Conservation (phyloP, 2,797 vertebrate genomes). For the Podarcis siculus region DNA sequence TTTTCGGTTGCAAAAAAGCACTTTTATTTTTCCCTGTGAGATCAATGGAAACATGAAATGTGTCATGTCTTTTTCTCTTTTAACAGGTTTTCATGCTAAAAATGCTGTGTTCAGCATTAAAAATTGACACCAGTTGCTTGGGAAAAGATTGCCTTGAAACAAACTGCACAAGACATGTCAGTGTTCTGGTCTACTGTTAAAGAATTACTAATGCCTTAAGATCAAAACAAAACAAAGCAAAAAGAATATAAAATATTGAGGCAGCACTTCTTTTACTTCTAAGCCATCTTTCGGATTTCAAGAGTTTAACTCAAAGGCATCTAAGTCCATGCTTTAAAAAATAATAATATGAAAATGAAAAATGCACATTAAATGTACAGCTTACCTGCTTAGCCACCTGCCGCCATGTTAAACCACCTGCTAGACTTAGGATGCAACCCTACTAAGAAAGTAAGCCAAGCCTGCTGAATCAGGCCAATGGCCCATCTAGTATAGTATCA, state of each 20-base stretch:
- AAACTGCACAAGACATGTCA: conserved; percentile 11
- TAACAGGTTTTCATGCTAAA: conserved; percentile 42
- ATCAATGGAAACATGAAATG: conserved; percentile 41
- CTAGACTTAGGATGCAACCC: background rate
- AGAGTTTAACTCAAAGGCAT: background rate
- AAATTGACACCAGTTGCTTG: background rate
- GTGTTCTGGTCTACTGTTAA: background rate
- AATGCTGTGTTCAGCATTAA: conserved; percentile 21
- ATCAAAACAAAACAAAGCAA: conserved; percentile 5
- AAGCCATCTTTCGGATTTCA: background rate
- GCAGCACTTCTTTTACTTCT: background rate
- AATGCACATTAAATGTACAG: background rate
- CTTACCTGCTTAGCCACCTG: background rate
- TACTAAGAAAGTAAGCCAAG: no score
- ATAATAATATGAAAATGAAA: background rate
- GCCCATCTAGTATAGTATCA: no score
- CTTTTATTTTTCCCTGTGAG: conserved; percentile 36
- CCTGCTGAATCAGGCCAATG: no score
- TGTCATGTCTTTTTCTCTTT: conserved; percentile 51
- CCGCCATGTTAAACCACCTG: background rate
- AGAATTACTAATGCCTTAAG: background rate
- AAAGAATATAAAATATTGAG: background rate
- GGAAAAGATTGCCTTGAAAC: background rate
- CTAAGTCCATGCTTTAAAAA: background rate
- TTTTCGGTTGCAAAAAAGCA: conserved; percentile 34